These are phyloP conservation scores for Andrena dorsata DNA, from an alignment of 2,888 invertebrate genomes.

Conservation along the genomic window DNA sequence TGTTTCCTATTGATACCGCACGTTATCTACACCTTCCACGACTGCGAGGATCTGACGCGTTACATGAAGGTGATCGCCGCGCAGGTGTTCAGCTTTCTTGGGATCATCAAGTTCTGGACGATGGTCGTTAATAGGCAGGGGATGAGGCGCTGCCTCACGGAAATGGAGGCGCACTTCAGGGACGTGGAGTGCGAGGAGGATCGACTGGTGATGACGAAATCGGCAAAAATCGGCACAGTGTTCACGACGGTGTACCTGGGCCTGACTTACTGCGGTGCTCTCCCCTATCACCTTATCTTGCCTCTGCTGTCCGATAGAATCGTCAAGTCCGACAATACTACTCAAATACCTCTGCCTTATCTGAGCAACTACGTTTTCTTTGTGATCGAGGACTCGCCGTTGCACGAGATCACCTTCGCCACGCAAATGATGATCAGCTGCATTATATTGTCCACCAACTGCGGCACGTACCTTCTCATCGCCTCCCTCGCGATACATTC, in stretches of 20 bases:
- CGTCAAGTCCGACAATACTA: conserved; percentile 66
- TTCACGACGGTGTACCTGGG: conserved; percentile 78
- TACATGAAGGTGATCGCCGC: conserved; percentile 79
- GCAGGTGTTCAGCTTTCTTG: conserved; percentile 79
- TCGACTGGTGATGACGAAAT: conserved; percentile 76
- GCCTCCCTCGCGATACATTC: conserved; percentile 75
- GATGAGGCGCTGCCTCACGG: conserved; percentile 74
- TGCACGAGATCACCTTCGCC: conserved; percentile 72
- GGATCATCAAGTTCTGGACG: conserved; percentile 80
- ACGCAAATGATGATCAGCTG: conserved; percentile 73
- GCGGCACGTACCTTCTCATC: conserved; percentile 73
- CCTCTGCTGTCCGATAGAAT: conserved; percentile 67
- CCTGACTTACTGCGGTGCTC: conserved; percentile 78
- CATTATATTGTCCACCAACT: conserved; percentile 67
- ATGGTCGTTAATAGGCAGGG: conserved; percentile 77
- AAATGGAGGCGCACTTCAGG: conserved; percentile 77
- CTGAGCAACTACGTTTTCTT: conserved; percentile 75
- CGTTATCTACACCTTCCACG: conserved; percentile 78
- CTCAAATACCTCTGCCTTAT: conserved; percentile 71
- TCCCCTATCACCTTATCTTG: conserved; percentile 80
- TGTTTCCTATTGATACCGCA: conserved; percentile 78
- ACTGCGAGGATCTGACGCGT: conserved; percentile 78
- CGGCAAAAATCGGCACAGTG: conserved; percentile 77
- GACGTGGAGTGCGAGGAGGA: conserved; percentile 75
- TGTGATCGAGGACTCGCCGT: conserved; percentile 66